phyloP scores from a whole-genome alignment of 2,797 vertebrate species.

The Gallinago stenura region DNA sequence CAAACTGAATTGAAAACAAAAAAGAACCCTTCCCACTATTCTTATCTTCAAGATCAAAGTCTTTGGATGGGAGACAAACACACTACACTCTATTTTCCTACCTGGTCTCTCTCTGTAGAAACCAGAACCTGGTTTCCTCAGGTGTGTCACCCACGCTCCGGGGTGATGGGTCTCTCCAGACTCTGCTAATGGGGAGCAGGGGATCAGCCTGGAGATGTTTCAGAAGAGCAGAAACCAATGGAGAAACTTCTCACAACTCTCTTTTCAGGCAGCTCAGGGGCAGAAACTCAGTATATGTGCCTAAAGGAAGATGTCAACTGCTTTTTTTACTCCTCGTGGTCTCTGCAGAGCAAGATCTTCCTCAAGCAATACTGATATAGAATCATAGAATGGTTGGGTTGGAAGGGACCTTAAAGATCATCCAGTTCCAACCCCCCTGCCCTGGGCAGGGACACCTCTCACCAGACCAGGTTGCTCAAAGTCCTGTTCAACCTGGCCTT shows the following conservation, averaged over 20 bases:
- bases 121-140: not conserved
- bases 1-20: not conserved
- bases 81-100: not conserved
- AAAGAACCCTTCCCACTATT: not conserved
- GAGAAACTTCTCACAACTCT: not conserved
- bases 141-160: not conserved
- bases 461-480: no score
- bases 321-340: not conserved
- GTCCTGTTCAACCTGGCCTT: no score
- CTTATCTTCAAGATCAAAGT: slow-evolving; percentile 44
- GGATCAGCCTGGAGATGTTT: not conserved
- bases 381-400: no score
- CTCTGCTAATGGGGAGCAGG: not conserved
- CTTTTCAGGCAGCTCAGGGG: not conserved
- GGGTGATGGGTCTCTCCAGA: not conserved
- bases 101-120: not conserved
- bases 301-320: not conserved
- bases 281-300: not conserved
- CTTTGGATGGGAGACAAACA: not conserved
- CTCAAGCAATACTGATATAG: not conserved
- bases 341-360: not conserved
- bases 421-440: no score
- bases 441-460: no score
- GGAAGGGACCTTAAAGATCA: no score
- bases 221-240: not conserved